Evolutionary conservation across 2,888 invertebrate genomes (phyloP), one percentile per base, ranked within the genome.

Genomic region (Oasisia sp.): DNA sequence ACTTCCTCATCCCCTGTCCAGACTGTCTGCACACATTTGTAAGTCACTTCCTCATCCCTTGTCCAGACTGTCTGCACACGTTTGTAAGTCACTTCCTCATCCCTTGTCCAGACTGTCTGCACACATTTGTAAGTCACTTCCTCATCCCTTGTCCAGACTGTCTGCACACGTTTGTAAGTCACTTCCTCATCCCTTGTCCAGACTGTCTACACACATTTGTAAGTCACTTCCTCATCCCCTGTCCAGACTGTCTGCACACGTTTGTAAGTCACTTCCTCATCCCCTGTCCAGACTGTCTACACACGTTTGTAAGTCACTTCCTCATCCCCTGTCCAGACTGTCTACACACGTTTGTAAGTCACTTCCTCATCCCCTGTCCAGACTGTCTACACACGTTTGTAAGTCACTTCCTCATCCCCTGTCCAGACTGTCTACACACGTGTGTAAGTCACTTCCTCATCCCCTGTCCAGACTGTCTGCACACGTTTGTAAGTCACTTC

Each of bases 301-400:
- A 19, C 27, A 58, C 5, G 19, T 58, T 58, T 58, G 58, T 58
- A 58, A 58, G 58, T 58, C 58, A 58, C 19, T 58, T 58, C 58
- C 58, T 58, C 27, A 27, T 74, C 27, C 7, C 74, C 74, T 74
- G 74, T 74, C 19, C 74, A 74, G 74, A 74, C 74, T 74, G 74
- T 74, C 74, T 74, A 2, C 9, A 12, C 50, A 50, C 50, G 7
- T 50, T 50, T 50, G 50, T 50, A 50, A 50, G 50, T 50, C 50
- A 96, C 92, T 95, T 94, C 93, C 94, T 94, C 89, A 93, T 96
- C 50, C 96, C 96, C 0, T 96, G 96, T 93, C 95, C 95, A 27
- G 96, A 96, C 92, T 96, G 96, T 92, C 27, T 74, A 1, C 14
- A 19, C 27, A 74, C 19, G 74, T 74, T 74, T 74, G 74, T 74